Percentiles rank a stretch among this genome's conserved stretches.
Evolutionary conservation across 2,113 vertebrate genomes (phyloP).

Genomic region (Entomyzon cyanotis): DNA sequence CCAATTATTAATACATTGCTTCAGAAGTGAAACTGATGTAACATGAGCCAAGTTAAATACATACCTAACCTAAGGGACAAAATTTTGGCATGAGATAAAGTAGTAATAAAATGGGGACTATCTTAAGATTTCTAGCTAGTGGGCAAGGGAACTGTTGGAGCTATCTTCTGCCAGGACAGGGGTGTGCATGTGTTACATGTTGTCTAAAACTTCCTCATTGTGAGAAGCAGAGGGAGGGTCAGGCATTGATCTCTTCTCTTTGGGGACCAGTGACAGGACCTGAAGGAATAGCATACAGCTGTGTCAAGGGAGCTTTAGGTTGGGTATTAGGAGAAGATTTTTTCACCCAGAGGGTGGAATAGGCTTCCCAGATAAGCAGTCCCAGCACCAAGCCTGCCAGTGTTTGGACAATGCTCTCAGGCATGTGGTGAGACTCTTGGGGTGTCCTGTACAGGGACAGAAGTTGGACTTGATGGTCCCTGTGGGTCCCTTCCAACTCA

Average conservation of each 20-base stretch:
- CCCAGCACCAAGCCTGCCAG: not conserved
- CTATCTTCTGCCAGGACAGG: not conserved
- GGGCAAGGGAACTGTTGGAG: not conserved
- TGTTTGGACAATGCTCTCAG: not conserved
- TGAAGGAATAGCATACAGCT: not conserved
- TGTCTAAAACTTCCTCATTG: not conserved
- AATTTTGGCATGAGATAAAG: not conserved
- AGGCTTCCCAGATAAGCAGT: not conserved
- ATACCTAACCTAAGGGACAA: not conserved
- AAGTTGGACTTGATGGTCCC: not conserved
- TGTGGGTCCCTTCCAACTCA: not conserved
- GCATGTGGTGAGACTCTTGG: not conserved
- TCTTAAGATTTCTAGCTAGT: not conserved
- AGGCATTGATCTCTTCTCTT: not conserved
- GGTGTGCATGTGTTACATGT: fast-evolving
- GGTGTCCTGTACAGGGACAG: not conserved
- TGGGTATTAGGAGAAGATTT: not conserved
- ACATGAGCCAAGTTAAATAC: not conserved
- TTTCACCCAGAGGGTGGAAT: not conserved
- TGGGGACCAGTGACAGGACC: not conserved
- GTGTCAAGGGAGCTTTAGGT: not conserved
- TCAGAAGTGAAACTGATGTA: not conserved
- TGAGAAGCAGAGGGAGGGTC: not conserved
- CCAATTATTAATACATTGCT: not conserved
- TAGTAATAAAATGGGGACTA: not conserved